Conservation (phyloP, 2,113 vertebrate genomes). For the Vombatus ursinus region DNA sequence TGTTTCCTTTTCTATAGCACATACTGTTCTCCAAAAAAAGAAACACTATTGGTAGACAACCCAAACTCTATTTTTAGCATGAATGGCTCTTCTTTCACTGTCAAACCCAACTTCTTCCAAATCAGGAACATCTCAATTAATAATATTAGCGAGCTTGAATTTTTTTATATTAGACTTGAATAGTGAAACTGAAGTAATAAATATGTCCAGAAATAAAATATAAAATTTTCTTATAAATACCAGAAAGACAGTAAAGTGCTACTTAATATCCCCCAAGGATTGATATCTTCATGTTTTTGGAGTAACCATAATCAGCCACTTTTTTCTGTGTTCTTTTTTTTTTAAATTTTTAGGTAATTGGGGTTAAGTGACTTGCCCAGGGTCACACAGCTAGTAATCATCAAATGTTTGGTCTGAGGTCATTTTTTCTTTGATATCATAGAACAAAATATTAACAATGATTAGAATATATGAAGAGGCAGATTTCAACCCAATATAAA, state of each 20-base stretch:
- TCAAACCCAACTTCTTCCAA: constrained; percentile 83
- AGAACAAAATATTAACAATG: neutral
- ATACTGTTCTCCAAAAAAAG: constrained; percentile 89
- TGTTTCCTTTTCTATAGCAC: constrained; percentile 90
- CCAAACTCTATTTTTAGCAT: constrained; percentile 88
- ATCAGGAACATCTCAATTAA: constrained; percentile 85
- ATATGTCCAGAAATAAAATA: too few relatives aligned
- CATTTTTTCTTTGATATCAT: neutral
- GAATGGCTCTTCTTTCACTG: constrained; percentile 79
- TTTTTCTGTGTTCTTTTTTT: too few relatives aligned
- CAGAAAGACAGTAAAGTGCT: too few relatives aligned
- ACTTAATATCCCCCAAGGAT: too few relatives aligned
- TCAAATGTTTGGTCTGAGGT: too few relatives aligned
- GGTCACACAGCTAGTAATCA: too few relatives aligned
- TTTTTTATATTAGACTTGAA: constrained; percentile 83
- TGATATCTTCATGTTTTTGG: too few relatives aligned
- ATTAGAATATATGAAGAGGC: neutral
- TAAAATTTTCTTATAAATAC: too few relatives aligned
- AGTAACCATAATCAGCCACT: too few relatives aligned
- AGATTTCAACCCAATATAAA: neutral
- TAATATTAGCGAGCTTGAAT: constrained; percentile 79
- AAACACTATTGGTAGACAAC: constrained; percentile 88
- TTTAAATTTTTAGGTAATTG: too few relatives aligned
- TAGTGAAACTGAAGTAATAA: constrained; percentile 80
- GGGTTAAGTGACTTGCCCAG: too few relatives aligned